Evolutionary conservation across 2,888 invertebrate genomes (phyloP), one percentile per base, ranked within the genome.

Genomic region (Parascotia fuliginaria): DNA sequence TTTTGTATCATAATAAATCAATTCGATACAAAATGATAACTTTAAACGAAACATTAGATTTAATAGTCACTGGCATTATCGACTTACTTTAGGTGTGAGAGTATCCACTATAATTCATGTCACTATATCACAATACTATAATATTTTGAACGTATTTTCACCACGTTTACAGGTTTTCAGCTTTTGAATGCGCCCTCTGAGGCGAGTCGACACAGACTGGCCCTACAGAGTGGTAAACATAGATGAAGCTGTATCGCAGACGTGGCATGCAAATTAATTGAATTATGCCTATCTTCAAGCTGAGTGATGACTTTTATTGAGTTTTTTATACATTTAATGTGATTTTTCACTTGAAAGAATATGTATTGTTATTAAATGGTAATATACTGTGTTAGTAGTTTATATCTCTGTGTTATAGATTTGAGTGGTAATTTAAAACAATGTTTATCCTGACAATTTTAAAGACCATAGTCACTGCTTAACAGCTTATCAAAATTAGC

Each of bases 131-230:
- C 54, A 47, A 39, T 51, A 43, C 1, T 51, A 55, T 44, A 43
- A 55, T 58, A 49, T 54, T 49, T 59, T 54, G 38, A 57, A 43
- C 69, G 65, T 66, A 65, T 69, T 62, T 58, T 58, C 47, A 57
- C 45, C 44, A 54, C 61, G 48, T 51, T 74, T 61, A 60, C 60
- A 51, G 55, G 45, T 61, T 70, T 75, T 66, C 66, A 65, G 66
- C 48, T 56, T 51, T 48, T 60, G 60, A 72, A 69, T 73, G 70
- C 70, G 70, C 54, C 65, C 70, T 69, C 71, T 42, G 50, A 62
- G 65, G 55, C 70, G 72, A 54, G 54, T 62, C 66, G 70, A 58
- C 66, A 66, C 58, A 64, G 75, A 83, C 83, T 83, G 82, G 68
- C 65, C 52, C 58, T 61, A 64, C 54, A 57, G 55, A 64, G 49